These are phyloP conservation scores for Argynnis bischoffii DNA, from an alignment of 2,888 invertebrate species.

Conservation along the genomic window DNA sequence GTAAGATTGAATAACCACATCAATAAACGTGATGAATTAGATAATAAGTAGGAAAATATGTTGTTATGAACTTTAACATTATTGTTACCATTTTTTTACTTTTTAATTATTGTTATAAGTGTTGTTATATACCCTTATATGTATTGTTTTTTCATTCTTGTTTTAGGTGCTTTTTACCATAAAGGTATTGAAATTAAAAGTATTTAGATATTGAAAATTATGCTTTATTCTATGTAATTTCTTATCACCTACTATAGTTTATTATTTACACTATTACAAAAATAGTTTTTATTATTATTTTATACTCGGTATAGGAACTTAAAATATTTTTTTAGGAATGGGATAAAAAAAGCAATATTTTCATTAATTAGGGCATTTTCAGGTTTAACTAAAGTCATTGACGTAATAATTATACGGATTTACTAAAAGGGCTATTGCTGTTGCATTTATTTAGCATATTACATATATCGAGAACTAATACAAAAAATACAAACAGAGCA, in stretches of 20 bases:
- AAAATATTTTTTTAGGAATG: constrained; percentile 1
- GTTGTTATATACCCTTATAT: too few species aligned
- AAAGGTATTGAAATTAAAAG: too few species aligned
- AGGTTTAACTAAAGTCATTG: too few species aligned
- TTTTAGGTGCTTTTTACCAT: too few species aligned
- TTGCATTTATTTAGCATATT: too few species aligned
- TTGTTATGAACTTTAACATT: constrained; percentile 2
- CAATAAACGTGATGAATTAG: constrained; percentile 38
- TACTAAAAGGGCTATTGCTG: too few species aligned
- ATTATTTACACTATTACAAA: not conserved
- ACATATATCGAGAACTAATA: too few species aligned
- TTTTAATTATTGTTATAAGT: not conserved
- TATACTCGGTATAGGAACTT: not conserved
- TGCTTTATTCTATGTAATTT: too few species aligned
- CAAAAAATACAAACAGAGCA: too few species aligned
- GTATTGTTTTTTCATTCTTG: too few species aligned
- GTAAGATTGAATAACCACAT: constrained; percentile 36
- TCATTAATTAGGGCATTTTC: not conserved
- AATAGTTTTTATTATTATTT: not conserved
- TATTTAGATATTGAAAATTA: too few species aligned
- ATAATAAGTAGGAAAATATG: constrained; percentile 13
- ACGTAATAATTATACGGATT: too few species aligned
- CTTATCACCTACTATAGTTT: not conserved
- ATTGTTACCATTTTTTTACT: not conserved
- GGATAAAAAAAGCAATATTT: constrained; percentile 13